Conservation (phyloP, 2,888 invertebrate species). For the Heliconius ethilla region DNA sequence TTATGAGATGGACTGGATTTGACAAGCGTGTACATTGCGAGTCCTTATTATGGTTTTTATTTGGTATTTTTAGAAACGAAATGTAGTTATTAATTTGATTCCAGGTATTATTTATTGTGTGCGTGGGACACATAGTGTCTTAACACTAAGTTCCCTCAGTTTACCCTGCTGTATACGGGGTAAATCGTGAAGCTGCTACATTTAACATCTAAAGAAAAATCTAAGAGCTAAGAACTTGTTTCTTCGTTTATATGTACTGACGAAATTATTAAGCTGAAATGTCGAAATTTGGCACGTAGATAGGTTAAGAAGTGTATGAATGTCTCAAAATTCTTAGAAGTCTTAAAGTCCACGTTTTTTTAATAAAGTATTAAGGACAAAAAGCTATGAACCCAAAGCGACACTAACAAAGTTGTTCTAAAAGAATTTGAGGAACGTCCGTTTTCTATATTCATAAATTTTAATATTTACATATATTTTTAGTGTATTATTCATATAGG, state of each 20-base stretch:
- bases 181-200: background rate
- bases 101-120: too few species aligned
- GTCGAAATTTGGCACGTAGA: too few species aligned
- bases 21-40: constrained; percentile 47
- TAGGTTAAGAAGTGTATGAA: too few species aligned
- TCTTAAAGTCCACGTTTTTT: background rate
- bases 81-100: background rate
- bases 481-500: constrained; percentile 41
- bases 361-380: constrained; percentile 9
- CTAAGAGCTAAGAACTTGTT: too few species aligned
- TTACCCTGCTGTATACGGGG: background rate
- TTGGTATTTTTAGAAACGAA: background rate
- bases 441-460: constrained; percentile 39
- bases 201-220: too few species aligned
- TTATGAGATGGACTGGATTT: constrained; percentile 60
- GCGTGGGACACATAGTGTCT: background rate
- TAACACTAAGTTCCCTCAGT: background rate
- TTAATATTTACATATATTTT: constrained; percentile 39
- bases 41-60: constrained; percentile 38
- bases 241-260: too few species aligned
- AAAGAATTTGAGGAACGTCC: constrained; percentile 56
- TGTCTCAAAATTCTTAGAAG: too few species aligned
- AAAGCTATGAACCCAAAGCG: background rate
- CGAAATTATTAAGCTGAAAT: too few species aligned
- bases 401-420: constrained; percentile 46